Evolutionary conservation across 1,140 invertebrate genomes (phyloP), one percentile per base, ranked within the genome.

Genomic region (Brachionus asplanchnoidis): DNA sequence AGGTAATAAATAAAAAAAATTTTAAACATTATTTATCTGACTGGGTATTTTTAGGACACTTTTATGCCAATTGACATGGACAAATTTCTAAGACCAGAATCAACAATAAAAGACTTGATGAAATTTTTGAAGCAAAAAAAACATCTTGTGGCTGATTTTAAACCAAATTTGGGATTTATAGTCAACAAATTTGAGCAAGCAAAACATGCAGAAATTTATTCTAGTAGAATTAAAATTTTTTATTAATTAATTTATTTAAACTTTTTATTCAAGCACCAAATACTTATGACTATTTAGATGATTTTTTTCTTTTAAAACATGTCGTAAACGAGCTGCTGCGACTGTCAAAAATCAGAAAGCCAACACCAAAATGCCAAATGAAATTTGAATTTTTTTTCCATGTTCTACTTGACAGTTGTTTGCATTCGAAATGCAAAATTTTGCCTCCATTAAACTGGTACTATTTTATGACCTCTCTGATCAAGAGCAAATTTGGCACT

Each of bases 391-490:
- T 65, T 42, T 82, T 42, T 65, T 20, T 82, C 11, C 36, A 82
- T 17, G 20, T 82, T 14, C 42, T 82, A 6, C 23, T 82, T 5
- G 65, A 60, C n/a, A 68, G 53, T 42, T 82, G 79, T 26, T 36
- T 65, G 60, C 26, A 36, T 40, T 40, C 65, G 9, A 82, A 65
- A 28, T 60, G 26, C n/a, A 82, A 82, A 68, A 65, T 68, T 32
- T 42, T 82, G 9, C 79, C 79, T 4, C 79, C 79, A n/a, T 3
- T 82, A 40, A 82, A 82, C 14, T 82, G 79, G 79, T 82, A 42
- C 79, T 68, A 42, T 20, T 60, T 82, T 65, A 68, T 82, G 36
- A 82, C 53, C 14, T 82, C 50, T 1, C 23, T 82, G 40, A 82
- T 82, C 23, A 82, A 82, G 23, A 82, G 79, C 32, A 42, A 60